Evolutionary conservation across 2,113 vertebrate genomes (phyloP).

Genomic region (Heteronetta atricapilla): DNA sequence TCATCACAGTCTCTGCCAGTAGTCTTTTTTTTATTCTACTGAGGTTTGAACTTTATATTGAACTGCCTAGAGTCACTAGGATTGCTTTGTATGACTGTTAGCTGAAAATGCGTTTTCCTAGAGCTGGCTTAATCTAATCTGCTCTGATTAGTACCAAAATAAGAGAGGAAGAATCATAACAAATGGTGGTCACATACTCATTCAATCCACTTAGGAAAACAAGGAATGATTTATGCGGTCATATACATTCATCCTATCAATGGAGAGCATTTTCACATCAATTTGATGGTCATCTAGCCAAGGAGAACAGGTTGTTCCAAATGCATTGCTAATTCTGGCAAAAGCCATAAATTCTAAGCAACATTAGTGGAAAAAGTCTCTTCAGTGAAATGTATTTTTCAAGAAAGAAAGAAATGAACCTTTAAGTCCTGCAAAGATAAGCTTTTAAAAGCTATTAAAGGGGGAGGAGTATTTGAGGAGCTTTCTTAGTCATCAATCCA

Average conservation of each 20-base stretch:
- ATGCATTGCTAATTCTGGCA: neutral
- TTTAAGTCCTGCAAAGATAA: neutral
- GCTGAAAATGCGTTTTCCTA: neutral
- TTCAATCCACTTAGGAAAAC: conserved; percentile 13
- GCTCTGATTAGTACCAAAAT: conserved; percentile 17
- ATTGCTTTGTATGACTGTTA: neutral
- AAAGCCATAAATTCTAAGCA: neutral
- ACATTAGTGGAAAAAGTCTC: neutral
- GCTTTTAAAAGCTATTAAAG: neutral
- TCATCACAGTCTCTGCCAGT: neutral
- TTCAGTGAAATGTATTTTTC: neutral
- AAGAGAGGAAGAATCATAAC: neutral
- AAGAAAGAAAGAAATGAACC: neutral
- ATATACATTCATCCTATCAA: neutral
- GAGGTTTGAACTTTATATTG: neutral
- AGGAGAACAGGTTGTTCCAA: conserved; percentile 25
- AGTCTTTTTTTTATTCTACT: neutral
- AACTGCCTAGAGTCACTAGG: neutral
- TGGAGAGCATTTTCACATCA: neutral
- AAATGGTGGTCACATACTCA: conserved; percentile 1
- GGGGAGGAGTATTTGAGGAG: neutral
- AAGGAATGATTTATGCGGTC: neutral
- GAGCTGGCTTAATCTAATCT: conserved; percentile 25
- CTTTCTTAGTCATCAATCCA: neutral
- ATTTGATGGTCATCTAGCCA: neutral